Evolutionary conservation across 2,797 vertebrate species (phyloP), one percentile per base, ranked within the genome.

Genomic region (Ceryle rudis): DNA sequence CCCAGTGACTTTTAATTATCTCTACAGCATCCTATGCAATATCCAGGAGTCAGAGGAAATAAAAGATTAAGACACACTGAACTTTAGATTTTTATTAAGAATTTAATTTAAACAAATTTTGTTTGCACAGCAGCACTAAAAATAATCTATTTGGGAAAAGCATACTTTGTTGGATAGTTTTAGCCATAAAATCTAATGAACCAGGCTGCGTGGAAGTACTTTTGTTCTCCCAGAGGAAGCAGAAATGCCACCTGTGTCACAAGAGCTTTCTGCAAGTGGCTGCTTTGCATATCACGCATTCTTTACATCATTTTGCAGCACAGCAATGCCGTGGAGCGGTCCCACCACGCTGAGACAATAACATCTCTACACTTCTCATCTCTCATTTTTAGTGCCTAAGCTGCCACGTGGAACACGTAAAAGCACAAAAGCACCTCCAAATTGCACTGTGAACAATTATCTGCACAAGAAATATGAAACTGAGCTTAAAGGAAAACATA

Each of bases 171-270:
- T 57, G 14, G 37, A 47, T 26, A 26, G 22, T 29, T 81, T 86
- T n/a, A 90, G 41, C 44, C 49, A 71, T 80, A 93, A 88, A 88
- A 81, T 25, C 58, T 74, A 90, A 93, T 20, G 57, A 84, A 35
- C 77, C n/a, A n/a, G 6, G 26, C 44, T 78, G 33, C 35, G 28
- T n/a, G 25, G 58, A 74, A 89, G 22, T 41, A 70, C 23, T 86
- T 86, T 47, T 64, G 16, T 14, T 89, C 44, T 83, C 73, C 70
- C 62, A 37, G 33, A 49, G 73, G 58, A 89, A 89, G 58, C 51
- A 83, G 62, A 67, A 86, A 79, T 26, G 23, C n/a, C 71, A 84
- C 64, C 77, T 49, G 51, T 66, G 66, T 13, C 70, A 67, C 65
- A 37, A 57, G 28, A 69, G 80, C 31, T 67, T 67, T 90, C 77